Base-by-base conservation (phyloP, 1,140 invertebrate species). In the Drosophila rhopaloa region DNA sequence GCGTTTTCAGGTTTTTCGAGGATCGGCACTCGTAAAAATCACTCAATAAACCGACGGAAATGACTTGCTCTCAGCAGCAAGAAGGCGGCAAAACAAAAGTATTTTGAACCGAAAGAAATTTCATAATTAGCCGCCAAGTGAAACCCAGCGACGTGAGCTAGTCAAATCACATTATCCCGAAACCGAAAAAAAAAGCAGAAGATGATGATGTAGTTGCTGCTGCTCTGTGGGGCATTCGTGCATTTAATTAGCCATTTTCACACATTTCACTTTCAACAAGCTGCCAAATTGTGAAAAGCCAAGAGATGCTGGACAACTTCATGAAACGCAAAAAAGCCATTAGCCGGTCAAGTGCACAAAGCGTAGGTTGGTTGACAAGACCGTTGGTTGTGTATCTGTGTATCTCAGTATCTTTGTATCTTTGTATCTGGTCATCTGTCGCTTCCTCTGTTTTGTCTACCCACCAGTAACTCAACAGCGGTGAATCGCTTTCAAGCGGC, bases 181-280 rank as follows among this genome's bases (percentile, higher is more conserved):
- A 19, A 7, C 6, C 13, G 14, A 29, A 27, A 24, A 29, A 27
- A 24, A 4, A 24, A 4, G 4, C 24, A 24, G 19, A 32, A 43
- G 14, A 35, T 40, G 41, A 29, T 8, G 47, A 48, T 48, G 24
- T 24, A 5, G 8, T 27, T 24, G 43, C n/a, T 60, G 38, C 41
- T 55, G 57, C 43, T 32, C 43, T 32, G 29, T 32, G 40, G 5
- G 35, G 43, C 75, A 73, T 77, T 78, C 79, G 62, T 71, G 73
- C 84, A 81, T 88, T 88, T 88, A 88, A 88, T 88, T 88, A 89
- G 81, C 74, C 65, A 79, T 90, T 89, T 89, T 89, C 84, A 90
- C 84, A 89, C 84, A 85, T 89, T 89, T 90, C 85, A 89, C 84
- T 89, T 88, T 88, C 84, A 84, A 88, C 83, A 60, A 88, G 83